phyloP scores from a whole-genome alignment of 2,888 invertebrate species.

The Endomychus coccineus region DNA sequence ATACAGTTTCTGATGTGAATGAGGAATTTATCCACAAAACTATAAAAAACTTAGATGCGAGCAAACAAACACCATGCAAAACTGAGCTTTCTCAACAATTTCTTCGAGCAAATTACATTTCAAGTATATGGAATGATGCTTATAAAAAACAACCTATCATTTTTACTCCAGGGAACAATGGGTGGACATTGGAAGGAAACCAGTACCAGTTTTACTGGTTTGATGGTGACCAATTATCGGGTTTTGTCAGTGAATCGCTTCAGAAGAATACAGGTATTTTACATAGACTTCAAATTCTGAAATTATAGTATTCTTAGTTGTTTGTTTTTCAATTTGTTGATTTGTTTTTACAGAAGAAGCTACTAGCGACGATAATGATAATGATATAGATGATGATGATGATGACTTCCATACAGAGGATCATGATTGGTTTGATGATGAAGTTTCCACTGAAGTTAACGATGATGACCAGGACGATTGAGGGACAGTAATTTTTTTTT shows the following conservation, averaged over 20 bases:
- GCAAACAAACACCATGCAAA: conserved; percentile 14
- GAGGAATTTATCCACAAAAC: conserved; percentile 16
- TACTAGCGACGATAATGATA: conserved; percentile 6
- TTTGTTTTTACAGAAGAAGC: conserved; percentile 15
- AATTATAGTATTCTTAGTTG: no score
- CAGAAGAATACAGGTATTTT: conserved; percentile 4
- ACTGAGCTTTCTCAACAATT: conserved; percentile 9
- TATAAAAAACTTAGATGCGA: conserved; percentile 15
- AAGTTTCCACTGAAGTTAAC: no score
- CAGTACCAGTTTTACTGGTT: conserved; percentile 12
- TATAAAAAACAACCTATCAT: conserved; percentile 15
- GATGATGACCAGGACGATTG: no score
- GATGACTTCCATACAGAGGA: no score
- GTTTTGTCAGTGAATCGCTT: conserved; percentile 10
- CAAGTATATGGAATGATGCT: conserved; percentile 21
- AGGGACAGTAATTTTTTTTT: no score
- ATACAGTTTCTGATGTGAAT: conserved; percentile 14
- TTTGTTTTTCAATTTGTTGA: conserved; percentile 6
- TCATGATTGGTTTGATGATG: no score
- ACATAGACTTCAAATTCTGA: conserved; percentile 2
- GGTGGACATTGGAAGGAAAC: conserved; percentile 17
- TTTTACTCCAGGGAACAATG: conserved; percentile 17
- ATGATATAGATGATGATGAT: no score
- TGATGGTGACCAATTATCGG: conserved; percentile 9
- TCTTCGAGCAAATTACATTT: conserved; percentile 20